Base-by-base conservation (phyloP, 2,113 vertebrate species). In the Casuarius casuarius region DNA sequence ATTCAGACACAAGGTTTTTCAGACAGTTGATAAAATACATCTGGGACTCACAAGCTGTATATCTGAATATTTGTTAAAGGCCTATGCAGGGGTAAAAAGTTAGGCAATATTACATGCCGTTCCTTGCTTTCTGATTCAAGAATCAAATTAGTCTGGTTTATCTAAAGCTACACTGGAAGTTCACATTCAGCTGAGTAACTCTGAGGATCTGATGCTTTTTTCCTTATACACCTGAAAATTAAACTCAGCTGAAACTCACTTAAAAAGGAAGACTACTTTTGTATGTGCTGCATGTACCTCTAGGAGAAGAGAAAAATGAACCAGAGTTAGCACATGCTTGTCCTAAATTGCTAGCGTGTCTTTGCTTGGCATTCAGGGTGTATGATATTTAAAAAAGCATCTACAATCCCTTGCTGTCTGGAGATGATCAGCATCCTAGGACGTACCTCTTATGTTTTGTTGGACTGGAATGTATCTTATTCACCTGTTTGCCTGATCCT, bases 41-140 rank as follows among this genome's bases (percentile, higher is more conserved):
- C 22, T 52, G 40, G 10, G 40, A 5, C 63, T 91, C 63, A 56
- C 20, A 31, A 33, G 28, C 54, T 91, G 28, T 25, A 2, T 25
- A 20, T 40, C 33, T 38, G 38, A 38, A 38, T 38, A 7, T 38
- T 81, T 20, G 3, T 29, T 67, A 35, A 87, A 87, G 21, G 31
- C 42, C 46, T 59, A 1, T 31, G 8, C 21, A 51, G 38, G 61
- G 11, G 11, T 70, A 10, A 26, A 22, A 66, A 15, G 4, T 62
- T 29, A 21, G 46, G 10, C 0, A 0, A 54, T 65, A 10, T 4
- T 49, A 31, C 63, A 5, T 3, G 1, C 10, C 33, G 25, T 4
- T 29, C 25, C 28, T 52, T 1, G 0, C 26, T 84, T 92, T 88
- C 28, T 74, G 65, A 62, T 22, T 70, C 11, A 40, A 25, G 33